Percentiles rank a stretch among this genome's conserved stretches.
These are phyloP conservation scores for Aldabrachelys gigantea DNA, from an alignment of 2,113 vertebrate species.

Conservation along the genomic window DNA sequence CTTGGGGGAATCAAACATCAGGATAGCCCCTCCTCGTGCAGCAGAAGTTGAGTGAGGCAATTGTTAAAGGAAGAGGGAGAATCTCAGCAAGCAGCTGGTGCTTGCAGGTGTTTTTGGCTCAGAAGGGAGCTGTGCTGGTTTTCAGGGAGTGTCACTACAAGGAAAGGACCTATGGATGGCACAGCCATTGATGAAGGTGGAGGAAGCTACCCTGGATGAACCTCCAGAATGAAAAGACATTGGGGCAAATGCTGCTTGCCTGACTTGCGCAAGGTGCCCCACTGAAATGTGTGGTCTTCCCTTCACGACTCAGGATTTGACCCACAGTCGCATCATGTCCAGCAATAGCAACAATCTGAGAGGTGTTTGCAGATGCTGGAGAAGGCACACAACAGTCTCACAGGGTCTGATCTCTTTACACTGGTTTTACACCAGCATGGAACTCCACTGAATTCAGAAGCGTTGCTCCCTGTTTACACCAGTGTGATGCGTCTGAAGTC, in stretches of 20 bases:
- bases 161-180: not conserved
- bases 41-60: not conserved
- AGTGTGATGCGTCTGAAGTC: rapidly evolving
- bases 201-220: not conserved
- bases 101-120: not conserved
- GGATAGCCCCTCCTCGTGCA: not conserved
- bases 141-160: not conserved
- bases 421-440: not conserved
- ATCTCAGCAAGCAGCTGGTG: not conserved
- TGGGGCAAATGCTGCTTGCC: not conserved
- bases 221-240: not conserved
- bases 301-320: not conserved
- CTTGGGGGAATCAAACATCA: not conserved
- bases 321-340: rapidly evolving
- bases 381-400: not conserved
- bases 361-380: not conserved
- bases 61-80: not conserved
- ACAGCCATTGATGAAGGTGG: not conserved
- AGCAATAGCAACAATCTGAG: not conserved
- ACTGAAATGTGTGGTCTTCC: not conserved
- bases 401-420: not conserved
- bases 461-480: rapidly evolving
- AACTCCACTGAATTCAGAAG: not conserved
- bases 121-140: not conserved
- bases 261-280: not conserved